Evolutionary conservation across 2,113 vertebrate genomes (phyloP), one percentile per base, ranked within the genome.

Genomic region (Corythaixoides concolor): DNA sequence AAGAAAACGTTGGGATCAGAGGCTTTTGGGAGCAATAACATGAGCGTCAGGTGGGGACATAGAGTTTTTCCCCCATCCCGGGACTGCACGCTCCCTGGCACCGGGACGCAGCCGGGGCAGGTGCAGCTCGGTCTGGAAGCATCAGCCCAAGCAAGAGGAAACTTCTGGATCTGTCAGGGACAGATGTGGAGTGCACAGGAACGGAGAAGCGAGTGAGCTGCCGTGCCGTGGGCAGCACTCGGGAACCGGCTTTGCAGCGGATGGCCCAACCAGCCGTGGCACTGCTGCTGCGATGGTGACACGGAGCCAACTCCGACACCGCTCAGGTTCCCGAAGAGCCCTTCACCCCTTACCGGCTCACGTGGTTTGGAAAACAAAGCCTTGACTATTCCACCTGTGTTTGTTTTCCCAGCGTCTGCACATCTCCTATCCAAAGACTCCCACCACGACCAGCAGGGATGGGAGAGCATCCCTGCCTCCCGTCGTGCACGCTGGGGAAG

Each of bases 21-120:
- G 39, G 17, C 24, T 63, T 50, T 32, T 21, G 2, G 4, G 50
- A 43, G 52, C 50, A 49, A 21, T 8, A 15, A 13, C 12, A 20
- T 3, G 12, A 73, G 28, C 22, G 5, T 1, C 5, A 3, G 22
- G n/a, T 21, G 39, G 35, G n/a, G 9, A 52, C 17, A 5, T 0
- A 17, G 28, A 32, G 19, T 12, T 15, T 52, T 27, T 2, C 7
- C 11, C 4, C 8, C 17, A 6, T 12, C 18, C 35, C 27, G 7
- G 79, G 52, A 15, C 6, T 20, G 10, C 30, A 16, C 2, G 13
- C 39, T 39, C 39, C 39, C 39, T 11, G 39, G 39, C 39, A 39
- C 39, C 18, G 24, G 26, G 24, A 52, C 23, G 23, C 50, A 33
- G 66, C 33, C 52, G 8, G 50, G 22, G 79, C 50, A 39, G 37